phyloP scores from a whole-genome alignment of 1,140 invertebrate genomes.

The Armadillidium nasatum region DNA sequence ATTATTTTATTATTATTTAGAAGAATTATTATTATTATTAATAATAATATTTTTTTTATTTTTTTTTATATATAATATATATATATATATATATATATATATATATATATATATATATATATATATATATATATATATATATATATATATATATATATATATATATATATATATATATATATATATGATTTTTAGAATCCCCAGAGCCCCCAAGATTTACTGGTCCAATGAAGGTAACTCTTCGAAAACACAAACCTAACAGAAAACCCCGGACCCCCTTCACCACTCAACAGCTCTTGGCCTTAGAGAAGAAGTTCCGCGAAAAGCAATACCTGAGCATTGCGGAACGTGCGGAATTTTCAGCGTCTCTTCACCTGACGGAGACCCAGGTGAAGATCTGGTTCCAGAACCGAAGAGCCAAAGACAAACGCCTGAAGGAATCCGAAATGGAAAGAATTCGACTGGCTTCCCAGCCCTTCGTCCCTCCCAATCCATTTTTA shows the following conservation, averaged over 20 bases:
- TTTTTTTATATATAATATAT: background rate
- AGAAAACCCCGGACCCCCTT: slow-evolving; percentile 65
- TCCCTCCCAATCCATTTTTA: slow-evolving; percentile 46
- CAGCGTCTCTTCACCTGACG: slow-evolving; percentile 58
- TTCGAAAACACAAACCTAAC: slow-evolving; percentile 65
- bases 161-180: background rate
- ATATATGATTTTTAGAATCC: slow-evolving; percentile 53
- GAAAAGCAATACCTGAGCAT: slow-evolving; percentile 64
- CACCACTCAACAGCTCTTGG: slow-evolving; percentile 61
- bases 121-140: background rate
- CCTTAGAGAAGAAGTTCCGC: slow-evolving; percentile 61
- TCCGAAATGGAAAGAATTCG: slow-evolving; percentile 54
- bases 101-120: background rate
- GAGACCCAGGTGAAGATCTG: slow-evolving; percentile 64
- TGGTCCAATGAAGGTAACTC: slow-evolving; percentile 34
- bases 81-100: slow-evolving; percentile 1
- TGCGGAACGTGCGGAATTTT: slow-evolving; percentile 64
- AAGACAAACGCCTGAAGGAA: slow-evolving; percentile 59
- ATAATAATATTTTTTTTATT: too few relatives aligned
- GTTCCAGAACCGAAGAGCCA: slow-evolving; percentile 61
- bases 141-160: background rate
- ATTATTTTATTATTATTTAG: too few relatives aligned
- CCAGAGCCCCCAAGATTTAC: slow-evolving; percentile 48
- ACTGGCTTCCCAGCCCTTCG: slow-evolving; percentile 49
- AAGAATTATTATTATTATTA: too few relatives aligned